Percentiles rank a stretch among this genome's conserved stretches.
Evolutionary conservation across 2,888 invertebrate species (phyloP).

Genomic region (Nowickia ferox): DNA sequence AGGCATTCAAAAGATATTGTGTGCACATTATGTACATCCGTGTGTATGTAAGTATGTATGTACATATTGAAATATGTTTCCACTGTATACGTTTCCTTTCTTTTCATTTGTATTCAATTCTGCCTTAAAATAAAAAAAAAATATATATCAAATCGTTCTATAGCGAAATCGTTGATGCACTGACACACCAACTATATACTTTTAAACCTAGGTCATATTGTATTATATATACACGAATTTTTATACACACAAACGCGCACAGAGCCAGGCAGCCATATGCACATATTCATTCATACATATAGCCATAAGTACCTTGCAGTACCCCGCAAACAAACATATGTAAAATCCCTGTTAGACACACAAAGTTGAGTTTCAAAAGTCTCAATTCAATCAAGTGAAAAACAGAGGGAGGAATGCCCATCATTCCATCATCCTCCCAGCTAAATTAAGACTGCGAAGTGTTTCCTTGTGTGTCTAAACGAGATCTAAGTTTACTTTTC

Average conservation of each 20-base stretch:
- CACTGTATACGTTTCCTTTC: conserved; percentile 1
- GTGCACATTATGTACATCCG: background rate
- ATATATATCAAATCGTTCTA: background rate
- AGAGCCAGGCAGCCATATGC: background rate
- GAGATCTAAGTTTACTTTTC: too few species aligned
- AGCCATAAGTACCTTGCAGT: background rate
- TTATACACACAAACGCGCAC: background rate
- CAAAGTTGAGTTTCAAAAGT: too few species aligned
- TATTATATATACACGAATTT: background rate
- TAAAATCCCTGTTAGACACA: background rate
- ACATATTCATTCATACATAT: background rate
- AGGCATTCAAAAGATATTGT: conserved; percentile 1
- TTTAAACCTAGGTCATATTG: conserved; percentile 57
- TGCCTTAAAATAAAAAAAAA: conserved; percentile 29
- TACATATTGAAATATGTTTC: background rate
- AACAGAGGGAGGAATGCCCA: too few species aligned
- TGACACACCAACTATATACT: conserved; percentile 44
- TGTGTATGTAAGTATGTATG: background rate
- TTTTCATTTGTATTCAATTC: conserved; percentile 22
- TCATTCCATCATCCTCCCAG: too few species aligned
- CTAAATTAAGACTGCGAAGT: too few species aligned
- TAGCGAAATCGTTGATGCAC: conserved; percentile 42
- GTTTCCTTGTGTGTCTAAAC: too few species aligned
- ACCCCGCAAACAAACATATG: background rate
- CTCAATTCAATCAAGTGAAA: too few species aligned